Conservation (phyloP, 2,797 vertebrate species). For the Megaceryle alcyon region DNA sequence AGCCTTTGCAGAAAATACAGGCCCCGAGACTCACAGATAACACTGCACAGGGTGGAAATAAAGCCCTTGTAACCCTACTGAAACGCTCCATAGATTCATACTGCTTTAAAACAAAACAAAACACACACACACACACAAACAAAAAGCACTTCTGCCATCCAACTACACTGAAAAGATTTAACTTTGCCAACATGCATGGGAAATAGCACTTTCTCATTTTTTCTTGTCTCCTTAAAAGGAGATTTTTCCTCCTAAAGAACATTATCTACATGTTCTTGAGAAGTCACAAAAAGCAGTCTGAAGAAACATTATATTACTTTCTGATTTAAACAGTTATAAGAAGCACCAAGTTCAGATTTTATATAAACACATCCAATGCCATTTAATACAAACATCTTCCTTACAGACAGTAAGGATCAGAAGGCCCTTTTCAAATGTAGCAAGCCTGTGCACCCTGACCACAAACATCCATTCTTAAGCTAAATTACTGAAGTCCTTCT, state of each 20-base stretch:
- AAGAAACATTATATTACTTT: conserved; percentile 5
- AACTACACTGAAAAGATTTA: not conserved
- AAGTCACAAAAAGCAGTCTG: not conserved
- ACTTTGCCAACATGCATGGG: not conserved
- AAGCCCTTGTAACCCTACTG: not conserved
- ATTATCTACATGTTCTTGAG: not conserved
- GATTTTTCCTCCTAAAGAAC: not conserved
- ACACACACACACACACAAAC: rapidly evolving
- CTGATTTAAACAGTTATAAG: conserved; percentile 10
- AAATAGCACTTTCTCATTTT: not conserved
- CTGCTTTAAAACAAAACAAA: not conserved
- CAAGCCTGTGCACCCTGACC: not conserved
- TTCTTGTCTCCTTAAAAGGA: conserved; percentile 31
- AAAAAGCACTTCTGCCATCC: not conserved
- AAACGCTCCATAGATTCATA: not conserved
- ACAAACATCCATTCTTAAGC: conserved; percentile 1
- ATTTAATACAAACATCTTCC: not conserved
- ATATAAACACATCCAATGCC: not conserved
- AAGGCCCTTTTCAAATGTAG: not conserved
- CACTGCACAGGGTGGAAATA: not conserved
- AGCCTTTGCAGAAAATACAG: not conserved
- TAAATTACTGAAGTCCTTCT: not conserved
- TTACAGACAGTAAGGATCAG: not conserved
- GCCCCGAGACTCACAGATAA: not conserved
- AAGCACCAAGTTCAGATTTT: not conserved